Base-by-base conservation (phyloP, 2,113 vertebrate species). In the Potamarius usumacintae region DNA sequence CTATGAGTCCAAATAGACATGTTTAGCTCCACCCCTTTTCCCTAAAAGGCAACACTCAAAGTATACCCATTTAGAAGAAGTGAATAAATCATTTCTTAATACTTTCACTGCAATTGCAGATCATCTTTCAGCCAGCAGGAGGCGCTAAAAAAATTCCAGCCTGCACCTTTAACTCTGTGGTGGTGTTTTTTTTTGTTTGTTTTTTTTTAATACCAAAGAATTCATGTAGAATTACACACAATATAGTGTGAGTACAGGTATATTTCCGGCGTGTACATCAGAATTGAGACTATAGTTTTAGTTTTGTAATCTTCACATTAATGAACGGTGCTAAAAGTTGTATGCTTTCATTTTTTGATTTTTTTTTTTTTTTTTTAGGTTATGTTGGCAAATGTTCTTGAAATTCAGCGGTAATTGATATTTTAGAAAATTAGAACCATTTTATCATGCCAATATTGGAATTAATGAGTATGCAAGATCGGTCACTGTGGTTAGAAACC, bases 271-370 rank as follows among this genome's bases (percentile, higher is more conserved):
- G 25, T 55, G 11, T 53, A 5, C 11, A 10, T 8, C 14, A 69
- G n/a, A 58, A 6, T 67, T 58, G 7, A 53, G 30, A 77, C 15
- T 71, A 60, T n/a, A 30, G 63, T 20, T 84, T 84, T 25, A 30
- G 76, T 42, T 78, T 50, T 83, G 57, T 84, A 87, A 83, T 78
- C 82, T 78, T 87, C 12, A 87, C 12, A 80, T 55, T 77, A 86
- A 77, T 50, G 34, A 71, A 82, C 53, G 88, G 88, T 91, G 90
- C 88, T 88, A 86, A 58, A 72, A 15, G 42, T 55, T 82, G 4
- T 77, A 42, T 50, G 20, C 25, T 82, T 82, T 65, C 53, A 34
- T 62, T 63, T 72, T 42, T 48, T 7, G 5, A 1, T 53, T 8
- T 30, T 30, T 30, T 30, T 30, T 30, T 30, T 30, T 48, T 72